A percentile compares a stretch with the other conserved stretches of the same genome.
Conservation (phyloP, 2,797 vertebrate species). For the Bradypodion ventrale region DNA sequence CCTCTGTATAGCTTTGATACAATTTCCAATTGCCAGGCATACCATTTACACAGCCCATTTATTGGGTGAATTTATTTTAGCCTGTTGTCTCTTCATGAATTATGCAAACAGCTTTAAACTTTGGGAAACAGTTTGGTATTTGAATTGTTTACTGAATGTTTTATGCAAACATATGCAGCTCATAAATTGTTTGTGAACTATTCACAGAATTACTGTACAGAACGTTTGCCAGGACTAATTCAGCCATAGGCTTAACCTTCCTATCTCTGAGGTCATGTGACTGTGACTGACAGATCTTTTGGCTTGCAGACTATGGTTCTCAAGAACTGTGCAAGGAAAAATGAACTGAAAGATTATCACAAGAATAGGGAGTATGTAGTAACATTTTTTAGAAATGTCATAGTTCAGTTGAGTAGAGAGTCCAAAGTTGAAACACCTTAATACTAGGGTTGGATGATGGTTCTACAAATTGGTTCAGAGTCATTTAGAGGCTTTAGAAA, state of each 20-base stretch:
- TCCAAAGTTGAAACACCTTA: neutral
- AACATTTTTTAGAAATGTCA: neutral
- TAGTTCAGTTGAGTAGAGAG: neutral
- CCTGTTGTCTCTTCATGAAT: slow-evolving; percentile 30
- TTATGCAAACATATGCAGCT: slow-evolving; percentile 37
- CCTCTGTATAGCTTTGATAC: neutral
- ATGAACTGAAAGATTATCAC: neutral
- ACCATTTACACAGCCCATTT: slow-evolving; percentile 11
- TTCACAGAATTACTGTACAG: slow-evolving; percentile 21
- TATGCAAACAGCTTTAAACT: slow-evolving; percentile 36
- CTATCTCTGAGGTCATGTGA: neutral
- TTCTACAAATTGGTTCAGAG: no score
- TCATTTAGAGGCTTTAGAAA: no score
- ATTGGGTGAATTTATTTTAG: slow-evolving; percentile 26
- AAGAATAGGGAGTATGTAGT: neutral
- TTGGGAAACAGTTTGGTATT: slow-evolving; percentile 38
- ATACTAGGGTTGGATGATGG: no score
- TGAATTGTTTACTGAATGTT: slow-evolving; percentile 37
- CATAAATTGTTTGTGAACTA: slow-evolving; percentile 35
- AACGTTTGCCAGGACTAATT: neutral
- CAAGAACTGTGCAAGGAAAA: neutral
- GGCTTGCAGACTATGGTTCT: neutral
- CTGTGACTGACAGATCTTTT: neutral
- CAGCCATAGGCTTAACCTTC: slow-evolving; percentile 8
- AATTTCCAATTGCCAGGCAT: neutral